These are phyloP conservation scores for Sthenelais limicola DNA, from an alignment of 2,888 invertebrate genomes.

Conservation along the genomic window DNA sequence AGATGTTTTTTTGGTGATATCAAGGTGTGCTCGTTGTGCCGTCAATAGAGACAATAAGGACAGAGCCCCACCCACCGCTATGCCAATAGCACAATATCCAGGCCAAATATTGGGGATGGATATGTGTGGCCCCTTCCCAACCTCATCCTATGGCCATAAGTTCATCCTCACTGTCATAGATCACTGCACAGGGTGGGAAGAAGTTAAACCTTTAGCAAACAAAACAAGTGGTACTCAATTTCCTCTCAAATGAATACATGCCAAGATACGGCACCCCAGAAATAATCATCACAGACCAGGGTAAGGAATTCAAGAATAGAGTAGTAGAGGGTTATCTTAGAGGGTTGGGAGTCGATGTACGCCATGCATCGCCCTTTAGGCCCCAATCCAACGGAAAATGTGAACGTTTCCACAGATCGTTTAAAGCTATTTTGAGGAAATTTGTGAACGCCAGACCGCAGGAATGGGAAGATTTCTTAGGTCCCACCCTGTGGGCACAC, in stretches of 20 bases:
- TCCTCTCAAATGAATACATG: constrained; percentile 2
- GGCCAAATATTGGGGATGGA: constrained; percentile 24
- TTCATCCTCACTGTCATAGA: constrained; percentile 17
- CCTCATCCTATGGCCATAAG: constrained; percentile 4
- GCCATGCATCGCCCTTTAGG: constrained; percentile 4
- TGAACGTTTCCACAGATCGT: constrained; percentile 14
- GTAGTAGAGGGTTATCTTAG: neutral
- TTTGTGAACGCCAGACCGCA: constrained; percentile 12
- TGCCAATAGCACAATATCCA: constrained; percentile 15
- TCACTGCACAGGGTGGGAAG: constrained; percentile 27
- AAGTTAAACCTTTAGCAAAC: constrained; percentile 17
- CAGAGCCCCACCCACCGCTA: neutral
- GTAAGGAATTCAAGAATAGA: constrained; percentile 1
- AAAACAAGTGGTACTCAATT: constrained; percentile 7
- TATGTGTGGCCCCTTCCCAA: constrained; percentile 24
- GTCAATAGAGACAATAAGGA: neutral
- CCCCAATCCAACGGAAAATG: constrained; percentile 11
- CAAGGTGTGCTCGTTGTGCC: constrained; percentile 14
- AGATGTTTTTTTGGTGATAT: neutral
- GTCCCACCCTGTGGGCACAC: constrained; percentile 18
- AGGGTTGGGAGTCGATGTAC: constrained; percentile 2
- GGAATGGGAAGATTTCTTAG: constrained; percentile 16
- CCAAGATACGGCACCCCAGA: constrained; percentile 4
- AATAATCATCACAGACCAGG: constrained; percentile 12
- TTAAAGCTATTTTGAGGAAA: constrained; percentile 28